Base-by-base conservation (phyloP, 2,113 vertebrate genomes). In the Aviceda subcristata region DNA sequence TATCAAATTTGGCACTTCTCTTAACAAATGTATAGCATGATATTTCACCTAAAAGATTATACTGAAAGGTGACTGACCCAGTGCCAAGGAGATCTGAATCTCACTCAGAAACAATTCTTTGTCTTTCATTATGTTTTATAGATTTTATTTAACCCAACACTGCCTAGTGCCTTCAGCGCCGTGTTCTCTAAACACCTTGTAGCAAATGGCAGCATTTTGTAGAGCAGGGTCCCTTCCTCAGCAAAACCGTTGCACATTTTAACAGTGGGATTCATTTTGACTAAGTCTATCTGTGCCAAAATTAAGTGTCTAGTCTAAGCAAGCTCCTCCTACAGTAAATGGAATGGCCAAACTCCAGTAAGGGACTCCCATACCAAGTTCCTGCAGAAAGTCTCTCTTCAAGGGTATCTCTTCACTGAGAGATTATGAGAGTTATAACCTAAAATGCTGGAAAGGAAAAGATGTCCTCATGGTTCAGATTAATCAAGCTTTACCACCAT, bases 1-100 rank as follows among this genome's bases (percentile, higher is more conserved):
- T 71, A 92, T 84, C 13, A 74, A 91, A 76, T 92, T 57, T 89
- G 86, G 62, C 83, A 92, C 66, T 94, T 84, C 76, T 78, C 79
- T 92, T 85, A 91, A 75, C 27, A 94, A 86, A 89, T 60, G 27
- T 60, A 38, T 24, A 85, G 68, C 34, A 64, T 15, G 38, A 63
- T 80, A 60, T 32, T 91, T 89, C 48, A 75, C 56, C 76, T 84
- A 84, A 81, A 77, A 68, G 16, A 56, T 87, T 78, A 45, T 64
- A 71, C 11, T 84, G 76, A 78, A 81, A 94, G 76, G 68, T 74
- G 72, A 81, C 27, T 93, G 45, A 95, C 78, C 43, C 29, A 63
- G 30, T 41, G 75, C 86, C 82, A 88, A 77, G 43, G 39, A 90
- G 66, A 91, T 81, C 6, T 55, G 48, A 89, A 78, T 86, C 76